Base-by-base conservation (phyloP, 2,113 vertebrate species). In the Proteles cristata region DNA sequence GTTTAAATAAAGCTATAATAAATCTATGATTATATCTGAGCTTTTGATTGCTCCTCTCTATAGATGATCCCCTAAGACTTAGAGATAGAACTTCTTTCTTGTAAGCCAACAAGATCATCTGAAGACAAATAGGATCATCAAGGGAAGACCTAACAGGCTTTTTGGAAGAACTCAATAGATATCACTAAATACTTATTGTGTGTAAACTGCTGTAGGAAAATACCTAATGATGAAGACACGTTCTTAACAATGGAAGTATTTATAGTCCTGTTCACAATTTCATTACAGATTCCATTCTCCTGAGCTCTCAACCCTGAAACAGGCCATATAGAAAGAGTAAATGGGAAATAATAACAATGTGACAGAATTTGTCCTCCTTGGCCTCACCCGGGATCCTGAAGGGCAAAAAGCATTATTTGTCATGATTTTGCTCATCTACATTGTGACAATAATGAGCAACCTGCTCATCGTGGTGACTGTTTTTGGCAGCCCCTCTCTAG, bases 361-460 rank as follows among this genome's bases (percentile, higher is more conserved):
- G 9, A 96, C 94, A 26, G 96, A 97, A 89, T 96, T 98, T 94
- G 28, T 98, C 63, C 88, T 98, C 1, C 68, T 98, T n/a, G 96
- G 97, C 14, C 90, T 98, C 21, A 97, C 89, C 9, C 66, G 80
- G 26, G 55, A 96, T 76, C 82, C 50, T 31, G 25, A 45, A 6
- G 35, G 85, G 1, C 93, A 97, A 80, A 96, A 93, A 35, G 50
- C n/a, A 35, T 79, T 96, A 25, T 98, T 97, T 88, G 53, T 87
- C n/a, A 3, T 93, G 1, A 94, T 98, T 89, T 93, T 96, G 69
- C 21, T 97, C 19, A 95, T 93, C 11, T 97, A 98, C n/a, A 21
- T 77, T 25, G 25, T 89, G 88, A 97, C 81, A 0, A 53, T 98
- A 43, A 33, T 84, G 33, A 97, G 95, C 1, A 98, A 97, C 53